phyloP scores from a whole-genome alignment of 2,113 vertebrate species.

The Mustela nigripes region DNA sequence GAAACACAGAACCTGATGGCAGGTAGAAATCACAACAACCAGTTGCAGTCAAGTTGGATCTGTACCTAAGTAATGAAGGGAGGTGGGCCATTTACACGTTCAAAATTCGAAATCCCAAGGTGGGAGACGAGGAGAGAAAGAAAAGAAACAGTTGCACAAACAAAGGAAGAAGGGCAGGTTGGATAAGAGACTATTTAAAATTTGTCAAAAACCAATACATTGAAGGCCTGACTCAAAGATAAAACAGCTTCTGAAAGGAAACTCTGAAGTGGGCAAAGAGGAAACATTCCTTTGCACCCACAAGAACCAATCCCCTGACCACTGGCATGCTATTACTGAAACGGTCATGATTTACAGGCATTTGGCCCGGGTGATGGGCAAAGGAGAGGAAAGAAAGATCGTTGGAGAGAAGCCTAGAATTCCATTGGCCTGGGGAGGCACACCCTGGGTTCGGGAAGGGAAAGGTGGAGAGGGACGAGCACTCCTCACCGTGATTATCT shows the following conservation, averaged over 20 bases:
- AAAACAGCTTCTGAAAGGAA: neutral
- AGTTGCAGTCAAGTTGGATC: neutral
- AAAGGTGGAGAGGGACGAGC: neutral
- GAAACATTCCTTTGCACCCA: slow-evolving; percentile 59
- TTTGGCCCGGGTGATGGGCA: neutral
- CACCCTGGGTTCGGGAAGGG: neutral
- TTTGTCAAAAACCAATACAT: neutral
- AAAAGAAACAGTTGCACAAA: neutral
- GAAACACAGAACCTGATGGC: neutral
- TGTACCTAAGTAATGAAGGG: neutral
- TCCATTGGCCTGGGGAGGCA: neutral
- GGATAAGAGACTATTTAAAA: neutral
- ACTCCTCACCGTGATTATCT: slow-evolving; percentile 95
- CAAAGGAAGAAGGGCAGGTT: neutral
- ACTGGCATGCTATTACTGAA: neutral
- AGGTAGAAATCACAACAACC: slow-evolving; percentile 7
- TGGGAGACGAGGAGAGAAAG: neutral
- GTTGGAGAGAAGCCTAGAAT: neutral
- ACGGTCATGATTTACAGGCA: neutral
- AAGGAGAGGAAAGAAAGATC: neutral
- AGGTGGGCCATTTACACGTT: neutral
- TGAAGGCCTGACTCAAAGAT: neutral
- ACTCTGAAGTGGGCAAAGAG: slow-evolving; percentile 3
- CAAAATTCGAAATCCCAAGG: neutral
- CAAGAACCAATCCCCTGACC: slow-evolving; percentile 4